Percentiles rank a stretch among this genome's conserved stretches.
These are phyloP conservation scores for Trimorus sp. DNA, from an alignment of 2,888 invertebrate species.

Conservation along the genomic window DNA sequence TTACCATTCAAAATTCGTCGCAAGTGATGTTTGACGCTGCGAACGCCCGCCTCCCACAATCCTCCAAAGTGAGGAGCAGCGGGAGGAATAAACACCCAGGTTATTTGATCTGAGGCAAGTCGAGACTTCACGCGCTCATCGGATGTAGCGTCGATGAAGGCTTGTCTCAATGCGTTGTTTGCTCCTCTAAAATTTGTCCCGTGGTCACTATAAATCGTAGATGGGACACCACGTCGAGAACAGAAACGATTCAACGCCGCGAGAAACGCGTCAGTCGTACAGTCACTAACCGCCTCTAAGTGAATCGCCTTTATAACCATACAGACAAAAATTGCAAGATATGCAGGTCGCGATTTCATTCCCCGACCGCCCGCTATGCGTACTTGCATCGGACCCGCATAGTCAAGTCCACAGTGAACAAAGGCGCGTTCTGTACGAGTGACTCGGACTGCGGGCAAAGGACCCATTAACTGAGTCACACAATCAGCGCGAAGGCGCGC, in stretches of 20 bases:
- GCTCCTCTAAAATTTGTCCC: slow-evolving; percentile 1
- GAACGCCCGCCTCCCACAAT: slow-evolving; percentile 9
- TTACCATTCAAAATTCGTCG: background rate
- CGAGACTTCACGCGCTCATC: too few species aligned
- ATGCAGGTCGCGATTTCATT: background rate
- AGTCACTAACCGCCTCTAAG: background rate
- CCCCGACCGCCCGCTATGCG: slow-evolving; percentile 23
- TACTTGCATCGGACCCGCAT: slow-evolving; percentile 14
- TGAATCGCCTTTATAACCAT: background rate
- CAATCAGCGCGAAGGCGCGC: background rate
- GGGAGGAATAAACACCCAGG: slow-evolving; percentile 6
- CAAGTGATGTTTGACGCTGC: slow-evolving; percentile 8
- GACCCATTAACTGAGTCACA: background rate
- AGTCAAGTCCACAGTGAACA: slow-evolving; percentile 27
- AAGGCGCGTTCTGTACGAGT: slow-evolving; percentile 3
- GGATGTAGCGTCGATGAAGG: background rate
- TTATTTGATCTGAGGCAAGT: background rate
- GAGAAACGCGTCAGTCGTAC: background rate
- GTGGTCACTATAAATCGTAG: background rate
- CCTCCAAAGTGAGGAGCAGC: slow-evolving; percentile 11
- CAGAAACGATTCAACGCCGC: background rate
- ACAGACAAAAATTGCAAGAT: slow-evolving; percentile 2
- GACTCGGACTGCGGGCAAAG: slow-evolving; percentile 1
- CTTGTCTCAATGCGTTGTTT: background rate
- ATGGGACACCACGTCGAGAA: slow-evolving; percentile 2